Conservation (phyloP, 2,113 vertebrate genomes). For the Gulo gulo region DNA sequence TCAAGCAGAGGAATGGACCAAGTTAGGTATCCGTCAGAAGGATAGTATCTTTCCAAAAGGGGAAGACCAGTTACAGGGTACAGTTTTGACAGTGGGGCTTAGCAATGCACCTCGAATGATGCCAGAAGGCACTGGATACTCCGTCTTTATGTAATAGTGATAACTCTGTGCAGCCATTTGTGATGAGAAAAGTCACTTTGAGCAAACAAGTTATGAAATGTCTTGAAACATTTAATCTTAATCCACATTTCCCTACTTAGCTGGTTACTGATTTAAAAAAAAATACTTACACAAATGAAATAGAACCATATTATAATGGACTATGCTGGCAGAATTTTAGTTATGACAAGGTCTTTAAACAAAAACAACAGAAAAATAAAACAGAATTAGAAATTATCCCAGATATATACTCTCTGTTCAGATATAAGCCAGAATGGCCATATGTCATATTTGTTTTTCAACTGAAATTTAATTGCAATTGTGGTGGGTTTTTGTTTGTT, state of each 20-base stretch:
- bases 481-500: background rate
- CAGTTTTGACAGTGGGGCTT: background rate
- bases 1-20: background rate
- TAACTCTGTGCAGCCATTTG: background rate
- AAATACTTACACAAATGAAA: constrained; percentile 9
- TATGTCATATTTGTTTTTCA: background rate
- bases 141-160: background rate
- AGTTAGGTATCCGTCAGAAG: background rate
- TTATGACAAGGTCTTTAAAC: background rate
- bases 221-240: background rate
- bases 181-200: background rate
- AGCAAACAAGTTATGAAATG: background rate
- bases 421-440: background rate
- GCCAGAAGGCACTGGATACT: background rate
- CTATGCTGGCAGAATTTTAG: background rate
- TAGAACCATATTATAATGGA: background rate
- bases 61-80: background rate
- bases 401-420: background rate
- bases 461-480: background rate
- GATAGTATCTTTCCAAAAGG: background rate
- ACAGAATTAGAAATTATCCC: background rate
- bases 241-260: background rate
- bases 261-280: background rate
- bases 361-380: background rate
- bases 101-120: background rate